Evolutionary conservation across 2,888 invertebrate genomes (phyloP).

Genomic region (Ochropacha duplaris): DNA sequence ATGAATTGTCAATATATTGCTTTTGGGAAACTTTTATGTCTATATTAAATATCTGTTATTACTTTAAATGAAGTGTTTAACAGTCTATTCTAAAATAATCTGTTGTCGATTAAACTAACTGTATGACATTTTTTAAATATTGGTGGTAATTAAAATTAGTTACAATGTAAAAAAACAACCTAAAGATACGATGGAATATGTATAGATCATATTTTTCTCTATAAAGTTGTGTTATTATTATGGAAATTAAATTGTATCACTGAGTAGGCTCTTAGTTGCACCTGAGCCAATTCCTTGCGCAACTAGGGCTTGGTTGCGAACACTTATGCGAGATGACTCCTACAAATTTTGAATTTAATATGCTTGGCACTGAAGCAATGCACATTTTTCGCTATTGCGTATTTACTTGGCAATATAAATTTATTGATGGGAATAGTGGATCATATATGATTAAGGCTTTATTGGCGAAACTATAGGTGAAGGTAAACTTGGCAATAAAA

Average conservation of each 20-base stretch:
- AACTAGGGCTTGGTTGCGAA: slow-evolving; percentile 55
- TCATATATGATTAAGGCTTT: background rate
- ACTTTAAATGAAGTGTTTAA: slow-evolving; percentile 10
- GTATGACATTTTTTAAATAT: background rate
- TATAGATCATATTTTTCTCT: background rate
- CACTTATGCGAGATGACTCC: slow-evolving; percentile 43
- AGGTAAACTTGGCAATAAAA: slow-evolving; percentile 3
- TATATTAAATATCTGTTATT: slow-evolving; percentile 9
- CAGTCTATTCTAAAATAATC: slow-evolving; percentile 17
- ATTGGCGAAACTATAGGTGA: slow-evolving; percentile 4
- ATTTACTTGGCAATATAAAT: slow-evolving; percentile 26
- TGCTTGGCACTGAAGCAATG: slow-evolving; percentile 51
- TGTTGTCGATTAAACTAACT: background rate
- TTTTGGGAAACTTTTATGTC: slow-evolving; percentile 52
- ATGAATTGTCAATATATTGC: slow-evolving; percentile 55
- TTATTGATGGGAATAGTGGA: background rate
- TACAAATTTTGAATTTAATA: slow-evolving; percentile 50
- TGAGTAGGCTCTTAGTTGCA: background rate
- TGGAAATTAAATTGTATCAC: background rate
- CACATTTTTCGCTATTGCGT: slow-evolving; percentile 30
- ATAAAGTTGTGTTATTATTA: background rate
- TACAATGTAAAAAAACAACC: background rate
- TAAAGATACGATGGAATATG: background rate
- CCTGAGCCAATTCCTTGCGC: slow-evolving; percentile 46
- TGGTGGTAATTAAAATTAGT: background rate